Evolutionary conservation across 2,113 vertebrate species (phyloP), one percentile per base, ranked within the genome.

Genomic region (Pavo muticus): DNA sequence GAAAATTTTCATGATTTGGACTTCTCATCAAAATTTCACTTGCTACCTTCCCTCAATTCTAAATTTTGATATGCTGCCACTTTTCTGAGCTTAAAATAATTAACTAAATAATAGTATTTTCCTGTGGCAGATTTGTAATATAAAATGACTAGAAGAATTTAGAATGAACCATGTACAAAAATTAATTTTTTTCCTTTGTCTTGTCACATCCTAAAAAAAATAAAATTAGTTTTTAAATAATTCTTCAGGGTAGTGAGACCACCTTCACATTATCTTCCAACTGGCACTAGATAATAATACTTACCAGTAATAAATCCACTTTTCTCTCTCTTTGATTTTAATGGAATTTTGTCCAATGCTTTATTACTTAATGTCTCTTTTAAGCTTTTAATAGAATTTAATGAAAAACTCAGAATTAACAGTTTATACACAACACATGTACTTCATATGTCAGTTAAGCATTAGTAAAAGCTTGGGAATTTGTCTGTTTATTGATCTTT

Each of bases 11-110:
- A 68, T 71, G 39, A 56, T 79, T 90, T 90, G 40, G 15, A 42
- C 1, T 78, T 84, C 71, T 73, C 40, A 79, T 85, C 39, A 84
- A 91, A 82, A 50, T 91, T 90, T 60, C 10, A 50, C 42, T 71
- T 80, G 5, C 27, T 89, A 23, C 37, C 14, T 81, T 50, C 39
- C 59, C 11, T 82, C n/a, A 84, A 1, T 71, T 75, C 42, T 71
- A 61, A 77, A 87, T 89, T 81, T 70, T 89, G 40, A 78, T 84
- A 18, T 87, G n/a, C 24, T 75, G 84, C 40, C 74, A 84, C 13
- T 93, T 74, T 10, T 74, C 20, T 48, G 30, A 74, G 37, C 20
- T 91, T 67, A 50, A 87, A 81, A 72, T 87, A 87, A 89, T 91
- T 87, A 81, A 77, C 54, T 17, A 61, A 50, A 74, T 54, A 74